These are phyloP conservation scores for Ennomos erosarius DNA, from an alignment of 2,888 invertebrate species.

Conservation along the genomic window DNA sequence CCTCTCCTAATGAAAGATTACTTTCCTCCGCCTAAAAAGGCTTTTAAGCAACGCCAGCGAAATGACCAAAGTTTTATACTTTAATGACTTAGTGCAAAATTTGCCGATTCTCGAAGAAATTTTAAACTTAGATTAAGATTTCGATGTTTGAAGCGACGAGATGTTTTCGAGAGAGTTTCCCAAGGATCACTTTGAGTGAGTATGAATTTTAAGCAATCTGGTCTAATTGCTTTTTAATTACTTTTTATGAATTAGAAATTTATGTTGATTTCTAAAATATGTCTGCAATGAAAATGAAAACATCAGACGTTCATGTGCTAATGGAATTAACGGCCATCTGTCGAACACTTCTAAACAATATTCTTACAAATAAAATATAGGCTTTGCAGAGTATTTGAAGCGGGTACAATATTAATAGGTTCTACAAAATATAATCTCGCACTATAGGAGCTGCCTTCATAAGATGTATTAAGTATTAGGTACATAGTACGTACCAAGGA, in stretches of 20 bases:
- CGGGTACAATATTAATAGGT: no score
- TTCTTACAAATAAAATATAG: not conserved
- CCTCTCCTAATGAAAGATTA: constrained; percentile 84
- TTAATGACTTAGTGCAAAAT: constrained; percentile 86
- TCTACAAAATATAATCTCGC: no score
- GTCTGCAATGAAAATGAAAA: constrained; percentile 25
- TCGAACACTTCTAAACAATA: not conserved
- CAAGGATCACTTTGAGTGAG: constrained; percentile 69
- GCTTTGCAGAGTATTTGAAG: not conserved
- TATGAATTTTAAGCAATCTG: constrained; percentile 79
- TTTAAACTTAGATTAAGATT: constrained; percentile 86
- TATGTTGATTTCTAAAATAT: constrained; percentile 37
- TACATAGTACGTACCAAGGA: no score
- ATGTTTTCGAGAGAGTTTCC: constrained; percentile 73
- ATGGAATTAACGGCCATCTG: constrained; percentile 2
- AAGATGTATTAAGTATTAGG: no score
- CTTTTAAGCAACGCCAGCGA: constrained; percentile 84
- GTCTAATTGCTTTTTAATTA: constrained; percentile 83
- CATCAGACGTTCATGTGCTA: constrained; percentile 15
- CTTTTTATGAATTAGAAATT: constrained; percentile 66
- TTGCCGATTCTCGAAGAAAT: constrained; percentile 83
- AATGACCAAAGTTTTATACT: constrained; percentile 85
- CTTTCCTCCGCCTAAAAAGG: constrained; percentile 84
- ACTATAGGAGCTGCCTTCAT: no score
- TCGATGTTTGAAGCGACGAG: constrained; percentile 79